Evolutionary conservation across 2,113 vertebrate species (phyloP), one percentile per base, ranked within the genome.

Genomic region (Thamnophis sirtalis): DNA sequence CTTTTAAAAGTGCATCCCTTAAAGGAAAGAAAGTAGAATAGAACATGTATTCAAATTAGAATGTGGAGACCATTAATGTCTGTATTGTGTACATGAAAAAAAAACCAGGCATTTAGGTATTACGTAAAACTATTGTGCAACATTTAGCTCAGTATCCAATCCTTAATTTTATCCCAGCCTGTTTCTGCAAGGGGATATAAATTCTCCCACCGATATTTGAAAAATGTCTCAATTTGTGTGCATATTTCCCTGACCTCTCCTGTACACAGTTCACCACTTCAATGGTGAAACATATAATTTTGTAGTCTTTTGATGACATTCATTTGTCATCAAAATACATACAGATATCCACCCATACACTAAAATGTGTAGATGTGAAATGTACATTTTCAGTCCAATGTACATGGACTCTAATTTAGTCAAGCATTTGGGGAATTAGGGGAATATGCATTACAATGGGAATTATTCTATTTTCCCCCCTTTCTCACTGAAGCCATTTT

Each of bases 41-140:
- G 92, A 87, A 95, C 93, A 94, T 89, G 33, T 93, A 90, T 93
- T 91, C 95, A 97, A 95, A 94, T 89, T 93, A 93, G 94, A 96
- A 91, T 95, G 95, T 94, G 96, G 91, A 55, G 2, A 68, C 86
- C 38, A 50, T 94, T 94, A 73, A 92, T 93, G 94, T 93, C 92
- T 80, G 63, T 88, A 1, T 17, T 21, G 53, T 92, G 58, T 90
- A 94, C 94, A 93, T 55, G 92, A 90, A 93, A 53, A 86, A 86
- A 86, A 92, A 54, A 87, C 38, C 86, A 91, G 86, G 89, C 9
- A 26, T 96, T 93, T 95, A 95, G 91, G 94, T 93, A 96, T 33
- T 33, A 80, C 1, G 7, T 80, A 33, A 80, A 80, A 9, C n/a
- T 38, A 3, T 19, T 17, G 6, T 80, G 33, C 33, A 38, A 8